Evolutionary conservation across 2,797 vertebrate genomes (phyloP), one percentile per base, ranked within the genome.

Genomic region (Otus scops): DNA sequence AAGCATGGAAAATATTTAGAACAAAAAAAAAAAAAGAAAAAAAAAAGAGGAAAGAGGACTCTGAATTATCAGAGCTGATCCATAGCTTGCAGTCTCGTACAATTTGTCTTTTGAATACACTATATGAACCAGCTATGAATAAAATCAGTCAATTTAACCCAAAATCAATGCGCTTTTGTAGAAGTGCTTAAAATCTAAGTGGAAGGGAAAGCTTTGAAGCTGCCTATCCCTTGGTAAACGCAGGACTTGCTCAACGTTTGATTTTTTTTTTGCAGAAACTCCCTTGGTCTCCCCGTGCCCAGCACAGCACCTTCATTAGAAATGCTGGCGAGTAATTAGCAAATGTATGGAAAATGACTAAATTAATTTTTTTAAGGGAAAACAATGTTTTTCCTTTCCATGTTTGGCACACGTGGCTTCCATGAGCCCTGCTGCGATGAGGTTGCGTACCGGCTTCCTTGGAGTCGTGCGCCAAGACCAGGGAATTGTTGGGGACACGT

Each of bases 131-230:
- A 96, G 92, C 94, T 93, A 97, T 93, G 96, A 97, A 97, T 96
- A 97, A 97, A 98, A 98, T 97, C 96, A 98, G 92, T 94, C 96
- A 96, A 93, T 97, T 97, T 97, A 97, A 97, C 96, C 97, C 94
- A 78, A 96, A 98, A 97, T 97, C 95, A 92, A 96, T 97, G 96
- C 81, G 97, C 93, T 97, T 98, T 97, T 97, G 95, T 97, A 95
- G 93, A 92, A 94, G 83, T 96, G 93, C 95, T 98, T 97, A 96
- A 97, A 98, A 95, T 96, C 92, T 97, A 96, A 97, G 95, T 96
- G 91, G 94, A 97, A 96, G 79, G 76, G 89, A 97, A 97, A 91
- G n/a, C 96, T 98, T 96, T 97, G 97, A 97, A 97, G 95, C 90
- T 85, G 89, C 81, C 88, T 96, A 16, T 96, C 87, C 69, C 80